Evolutionary conservation across 2,797 vertebrate genomes (phyloP).

Genomic region (Anableps anableps): DNA sequence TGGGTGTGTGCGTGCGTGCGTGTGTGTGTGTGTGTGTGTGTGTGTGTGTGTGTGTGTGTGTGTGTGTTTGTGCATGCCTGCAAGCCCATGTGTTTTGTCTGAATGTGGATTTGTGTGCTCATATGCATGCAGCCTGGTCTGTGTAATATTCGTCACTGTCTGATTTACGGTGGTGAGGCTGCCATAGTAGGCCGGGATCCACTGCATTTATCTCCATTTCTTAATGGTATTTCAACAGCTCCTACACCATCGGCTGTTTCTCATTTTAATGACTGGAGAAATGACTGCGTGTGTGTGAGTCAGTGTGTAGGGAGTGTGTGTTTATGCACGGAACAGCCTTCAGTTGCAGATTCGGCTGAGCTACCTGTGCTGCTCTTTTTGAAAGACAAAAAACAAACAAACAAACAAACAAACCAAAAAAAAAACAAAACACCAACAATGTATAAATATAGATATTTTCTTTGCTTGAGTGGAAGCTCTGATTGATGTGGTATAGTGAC

Average conservation of each 20-base stretch:
- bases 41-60: constrained; percentile 12
- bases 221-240: constrained; percentile 86
- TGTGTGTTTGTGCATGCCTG: constrained; percentile 7
- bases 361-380: constrained; percentile 39
- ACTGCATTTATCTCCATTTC: constrained; percentile 86
- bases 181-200: constrained; percentile 70
- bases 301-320: constrained; percentile 14
- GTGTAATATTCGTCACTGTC: constrained; percentile 81
- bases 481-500: constrained; percentile 67
- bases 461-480: constrained; percentile 55
- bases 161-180: constrained; percentile 80
- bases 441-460: constrained; percentile 43
- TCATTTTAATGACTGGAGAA: constrained; percentile 85
- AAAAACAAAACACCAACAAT: constrained; percentile 55
- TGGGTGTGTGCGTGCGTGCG: background rate
- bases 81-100: constrained; percentile 18
- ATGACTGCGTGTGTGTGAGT: constrained; percentile 41
- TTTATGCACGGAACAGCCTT: constrained; percentile 19
- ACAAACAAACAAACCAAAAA: constrained; percentile 12
- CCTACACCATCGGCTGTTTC: constrained; percentile 78
- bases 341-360: constrained; percentile 18
- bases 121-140: constrained; percentile 48
- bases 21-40: constrained; percentile 28
- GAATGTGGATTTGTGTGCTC: constrained; percentile 37
- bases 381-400: constrained; percentile 46